phyloP scores from a whole-genome alignment of 2,888 invertebrate genomes.

The Tinea trinotella region DNA sequence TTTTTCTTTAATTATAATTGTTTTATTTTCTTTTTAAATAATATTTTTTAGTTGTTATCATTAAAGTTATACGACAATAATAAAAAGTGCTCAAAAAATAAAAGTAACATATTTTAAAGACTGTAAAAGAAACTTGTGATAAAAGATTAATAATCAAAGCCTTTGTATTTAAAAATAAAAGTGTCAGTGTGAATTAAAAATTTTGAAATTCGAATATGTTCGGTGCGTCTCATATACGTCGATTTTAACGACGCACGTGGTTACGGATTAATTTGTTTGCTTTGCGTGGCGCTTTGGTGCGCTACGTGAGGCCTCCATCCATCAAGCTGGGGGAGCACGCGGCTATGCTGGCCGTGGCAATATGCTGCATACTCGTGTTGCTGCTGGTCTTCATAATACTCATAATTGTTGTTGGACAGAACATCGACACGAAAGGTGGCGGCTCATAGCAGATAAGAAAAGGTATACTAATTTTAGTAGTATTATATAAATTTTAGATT shows the following conservation, averaged over 20 bases:
- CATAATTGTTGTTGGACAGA: constrained; percentile 86
- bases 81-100: constrained; percentile 20
- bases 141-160: neutral
- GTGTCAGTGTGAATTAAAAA: neutral
- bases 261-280: too few species aligned
- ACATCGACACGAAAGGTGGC: constrained; percentile 76
- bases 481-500: too few species aligned
- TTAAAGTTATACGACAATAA: constrained; percentile 3
- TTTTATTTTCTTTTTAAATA: neutral
- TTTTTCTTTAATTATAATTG: neutral
- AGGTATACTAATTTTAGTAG: constrained; percentile 2
- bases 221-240: constrained; percentile 30
- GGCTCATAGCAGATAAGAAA: constrained; percentile 47
- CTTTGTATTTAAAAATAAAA: neutral
- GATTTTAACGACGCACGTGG: constrained; percentile 21
- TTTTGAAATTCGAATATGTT: neutral
- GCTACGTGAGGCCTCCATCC: constrained; percentile 37
- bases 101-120: constrained; percentile 20
- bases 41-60: neutral
- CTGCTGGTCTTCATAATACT: constrained; percentile 86
- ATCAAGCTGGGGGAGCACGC: constrained; percentile 71
- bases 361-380: constrained; percentile 86
- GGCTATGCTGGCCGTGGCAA: constrained; percentile 86
- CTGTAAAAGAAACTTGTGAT: constrained; percentile 22
- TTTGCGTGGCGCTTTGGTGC: constrained; percentile 31